A percentile compares a stretch with the other conserved stretches of the same genome.
These are phyloP conservation scores for Polietes domitor DNA, from an alignment of 2,888 invertebrate species.

Conservation along the genomic window DNA sequence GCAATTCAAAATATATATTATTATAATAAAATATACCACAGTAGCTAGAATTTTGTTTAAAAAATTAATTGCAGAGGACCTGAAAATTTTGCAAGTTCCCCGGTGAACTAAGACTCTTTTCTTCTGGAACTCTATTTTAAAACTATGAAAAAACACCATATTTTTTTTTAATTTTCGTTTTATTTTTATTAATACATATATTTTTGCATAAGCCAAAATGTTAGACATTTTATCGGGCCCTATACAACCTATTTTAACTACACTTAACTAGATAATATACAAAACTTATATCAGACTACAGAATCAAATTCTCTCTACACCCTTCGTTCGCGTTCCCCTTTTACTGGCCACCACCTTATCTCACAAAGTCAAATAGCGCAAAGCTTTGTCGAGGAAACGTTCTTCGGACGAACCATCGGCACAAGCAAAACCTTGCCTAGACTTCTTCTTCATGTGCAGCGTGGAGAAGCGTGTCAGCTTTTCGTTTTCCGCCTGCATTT, in stretches of 20 bases:
- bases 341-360: background rate
- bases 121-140: no score
- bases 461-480: slow-evolving; percentile 41
- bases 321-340: background rate
- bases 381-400: slow-evolving; percentile 74
- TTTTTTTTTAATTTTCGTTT: background rate
- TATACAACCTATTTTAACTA: slow-evolving; percentile 13
- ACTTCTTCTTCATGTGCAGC: slow-evolving; percentile 45
- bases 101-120: no score
- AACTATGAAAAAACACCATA: no score
- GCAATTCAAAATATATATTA: no score
- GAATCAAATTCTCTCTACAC: slow-evolving; percentile 20
- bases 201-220: slow-evolving; percentile 37
- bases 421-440: slow-evolving; percentile 56
- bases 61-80: no score
- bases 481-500: background rate
- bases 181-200: background rate
- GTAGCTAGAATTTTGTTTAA: no score
- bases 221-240: slow-evolving; percentile 50
- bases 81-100: no score
- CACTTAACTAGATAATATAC: background rate
- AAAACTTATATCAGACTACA: slow-evolving; percentile 33
- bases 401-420: slow-evolving; percentile 67
- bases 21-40: no score
- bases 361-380: slow-evolving; percentile 76